phyloP scores from a whole-genome alignment of 2,888 invertebrate genomes.

The Mongoloraphidia duomilia region DNA sequence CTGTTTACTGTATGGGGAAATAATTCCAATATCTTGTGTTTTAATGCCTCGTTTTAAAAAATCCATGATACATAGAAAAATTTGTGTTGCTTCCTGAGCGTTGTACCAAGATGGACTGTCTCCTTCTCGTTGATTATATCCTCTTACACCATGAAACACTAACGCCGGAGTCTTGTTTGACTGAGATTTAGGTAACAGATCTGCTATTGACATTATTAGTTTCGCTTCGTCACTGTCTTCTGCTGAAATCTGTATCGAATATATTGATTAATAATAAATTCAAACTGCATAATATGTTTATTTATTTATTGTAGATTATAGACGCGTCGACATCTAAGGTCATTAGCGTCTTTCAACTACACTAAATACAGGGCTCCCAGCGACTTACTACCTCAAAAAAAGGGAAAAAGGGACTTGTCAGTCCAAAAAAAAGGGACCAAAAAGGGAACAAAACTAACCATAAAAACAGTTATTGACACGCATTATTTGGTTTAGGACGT shows the following conservation, averaged over 20 bases:
- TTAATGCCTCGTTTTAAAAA: conserved; percentile 50
- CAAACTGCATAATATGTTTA: too few relatives aligned
- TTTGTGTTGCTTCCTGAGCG: conserved; percentile 59
- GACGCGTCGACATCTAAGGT: too few relatives aligned
- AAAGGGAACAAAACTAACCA: too few relatives aligned
- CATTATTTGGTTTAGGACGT: too few relatives aligned
- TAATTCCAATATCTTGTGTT: conserved; percentile 67
- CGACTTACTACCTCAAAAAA: too few relatives aligned
- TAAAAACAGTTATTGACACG: too few relatives aligned
- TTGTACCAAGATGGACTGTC: conserved; percentile 87
- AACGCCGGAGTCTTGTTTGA: conserved; percentile 35
- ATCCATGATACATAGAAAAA: conserved; percentile 45
- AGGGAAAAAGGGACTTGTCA: too few relatives aligned
- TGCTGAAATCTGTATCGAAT: conserved; percentile 24
- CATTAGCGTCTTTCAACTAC: too few relatives aligned
- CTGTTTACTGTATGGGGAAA: conserved; percentile 87
- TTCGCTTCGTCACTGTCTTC: conserved; percentile 29
- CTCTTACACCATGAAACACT: conserved; percentile 57
- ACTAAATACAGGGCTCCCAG: too few relatives aligned
- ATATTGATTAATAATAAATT: too few relatives aligned
- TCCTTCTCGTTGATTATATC: conserved; percentile 50
- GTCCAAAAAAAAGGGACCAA: too few relatives aligned
- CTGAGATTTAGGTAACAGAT: conserved; percentile 24
- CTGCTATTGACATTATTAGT: conserved; percentile 24
- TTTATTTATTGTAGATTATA: conserved; percentile 1